Evolutionary conservation across 2,113 vertebrate genomes (phyloP).

Genomic region (Thermophis baileyi): DNA sequence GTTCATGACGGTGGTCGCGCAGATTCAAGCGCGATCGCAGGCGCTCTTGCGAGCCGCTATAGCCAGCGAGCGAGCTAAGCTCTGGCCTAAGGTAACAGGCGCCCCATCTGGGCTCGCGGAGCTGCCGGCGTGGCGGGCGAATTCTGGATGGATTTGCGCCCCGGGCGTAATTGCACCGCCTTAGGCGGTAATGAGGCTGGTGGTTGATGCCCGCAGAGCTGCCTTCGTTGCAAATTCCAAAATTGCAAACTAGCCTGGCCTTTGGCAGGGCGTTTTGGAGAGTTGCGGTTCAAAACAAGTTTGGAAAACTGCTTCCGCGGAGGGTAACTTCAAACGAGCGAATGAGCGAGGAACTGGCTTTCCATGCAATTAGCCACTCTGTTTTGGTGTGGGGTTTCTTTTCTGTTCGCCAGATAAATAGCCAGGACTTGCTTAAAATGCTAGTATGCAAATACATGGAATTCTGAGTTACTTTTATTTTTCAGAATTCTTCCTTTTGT

Average conservation of each 20-base stretch:
- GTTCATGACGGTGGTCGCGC: rapidly evolving
- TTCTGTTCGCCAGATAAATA: background rate
- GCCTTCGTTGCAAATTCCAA: background rate
- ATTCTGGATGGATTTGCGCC: background rate
- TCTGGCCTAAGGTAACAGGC: background rate
- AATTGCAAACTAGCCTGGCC: background rate
- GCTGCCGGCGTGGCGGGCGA: too few relatives aligned
- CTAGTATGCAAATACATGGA: background rate
- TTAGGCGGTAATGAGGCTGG: background rate
- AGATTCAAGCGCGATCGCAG: background rate
- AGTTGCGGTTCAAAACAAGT: background rate
- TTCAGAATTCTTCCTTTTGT: background rate
- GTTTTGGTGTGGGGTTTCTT: background rate
- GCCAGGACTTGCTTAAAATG: background rate
- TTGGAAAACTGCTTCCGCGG: background rate
- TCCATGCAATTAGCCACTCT: background rate
- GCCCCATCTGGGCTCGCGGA: background rate
- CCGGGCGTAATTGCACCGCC: background rate
- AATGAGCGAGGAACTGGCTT: background rate
- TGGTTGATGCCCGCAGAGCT: background rate
- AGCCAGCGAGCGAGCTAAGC: background rate
- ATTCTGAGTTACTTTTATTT: background rate
- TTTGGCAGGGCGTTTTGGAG: background rate
- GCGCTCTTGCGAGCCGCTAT: background rate
- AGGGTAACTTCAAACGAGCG: background rate